Evolutionary conservation across 2,888 invertebrate genomes (phyloP).

Genomic region (Heliothis peltigera): DNA sequence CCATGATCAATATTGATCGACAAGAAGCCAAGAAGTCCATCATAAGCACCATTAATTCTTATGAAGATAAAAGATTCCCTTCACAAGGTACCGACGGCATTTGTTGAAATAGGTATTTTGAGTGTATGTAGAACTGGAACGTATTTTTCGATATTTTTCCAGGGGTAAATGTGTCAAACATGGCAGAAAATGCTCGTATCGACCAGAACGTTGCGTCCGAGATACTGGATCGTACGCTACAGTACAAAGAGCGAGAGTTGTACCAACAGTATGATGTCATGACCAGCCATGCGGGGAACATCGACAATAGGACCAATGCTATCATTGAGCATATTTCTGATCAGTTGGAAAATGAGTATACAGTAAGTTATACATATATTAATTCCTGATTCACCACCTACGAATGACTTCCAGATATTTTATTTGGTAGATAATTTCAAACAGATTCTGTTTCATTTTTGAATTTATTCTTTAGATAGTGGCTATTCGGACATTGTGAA

Average conservation of each 20-base stretch:
- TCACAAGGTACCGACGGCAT: conserved; percentile 78
- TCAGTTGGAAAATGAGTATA: conserved; percentile 75
- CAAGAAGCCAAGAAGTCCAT: conserved; percentile 78
- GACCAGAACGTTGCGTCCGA: conserved; percentile 80
- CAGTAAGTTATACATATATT: conserved; percentile 72
- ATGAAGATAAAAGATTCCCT: conserved; percentile 81
- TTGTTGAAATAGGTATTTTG: not conserved
- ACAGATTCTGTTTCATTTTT: too few species aligned
- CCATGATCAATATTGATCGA: conserved; percentile 57
- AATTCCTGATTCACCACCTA: too few species aligned
- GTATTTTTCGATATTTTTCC: conserved; percentile 5
- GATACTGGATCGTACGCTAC: conserved; percentile 78
- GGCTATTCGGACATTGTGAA: too few species aligned
- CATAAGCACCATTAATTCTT: conserved; percentile 81
- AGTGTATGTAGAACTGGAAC: too few species aligned
- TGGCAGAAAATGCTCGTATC: conserved; percentile 76
- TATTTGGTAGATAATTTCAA: too few species aligned
- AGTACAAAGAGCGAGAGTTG: conserved; percentile 77
- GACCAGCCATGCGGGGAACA: conserved; percentile 77
- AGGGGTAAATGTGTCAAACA: conserved; percentile 77
- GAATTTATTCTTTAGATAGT: too few species aligned
- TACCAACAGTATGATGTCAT: conserved; percentile 76
- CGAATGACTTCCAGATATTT: too few species aligned
- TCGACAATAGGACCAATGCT: conserved; percentile 83
- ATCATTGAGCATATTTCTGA: conserved; percentile 83